Conservation (phyloP, 1,140 invertebrate genomes). For the Bombus sibiricus region DNA sequence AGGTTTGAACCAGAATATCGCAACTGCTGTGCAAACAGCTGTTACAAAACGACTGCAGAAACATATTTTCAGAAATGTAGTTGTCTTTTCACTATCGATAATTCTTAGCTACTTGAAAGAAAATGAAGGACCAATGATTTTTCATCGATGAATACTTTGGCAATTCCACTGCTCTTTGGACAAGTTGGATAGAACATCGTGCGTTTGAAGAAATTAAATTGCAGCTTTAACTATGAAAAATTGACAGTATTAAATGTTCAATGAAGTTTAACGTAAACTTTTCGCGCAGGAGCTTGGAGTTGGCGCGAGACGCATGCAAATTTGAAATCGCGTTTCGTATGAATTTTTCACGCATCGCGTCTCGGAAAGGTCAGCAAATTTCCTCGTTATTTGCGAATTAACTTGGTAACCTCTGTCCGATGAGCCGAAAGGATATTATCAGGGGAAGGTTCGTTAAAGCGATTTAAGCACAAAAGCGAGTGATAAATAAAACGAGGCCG, state of each 20-base stretch:
- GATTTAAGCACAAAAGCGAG: background rate
- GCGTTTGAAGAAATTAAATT: background rate
- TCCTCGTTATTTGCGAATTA: background rate
- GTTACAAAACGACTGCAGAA: too few relatives aligned
- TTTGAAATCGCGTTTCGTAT: background rate
- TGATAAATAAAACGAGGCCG: background rate
- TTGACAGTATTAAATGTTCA: background rate
- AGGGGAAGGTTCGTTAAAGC: background rate
- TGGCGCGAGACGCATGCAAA: background rate
- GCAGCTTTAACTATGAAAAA: background rate
- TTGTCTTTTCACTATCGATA: too few relatives aligned
- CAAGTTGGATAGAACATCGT: too few relatives aligned
- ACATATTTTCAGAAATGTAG: too few relatives aligned
- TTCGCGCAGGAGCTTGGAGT: background rate
- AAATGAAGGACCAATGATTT: too few relatives aligned
- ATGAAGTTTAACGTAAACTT: background rate
- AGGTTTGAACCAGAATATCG: too few relatives aligned
- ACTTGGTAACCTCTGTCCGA: background rate
- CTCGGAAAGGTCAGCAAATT: background rate
- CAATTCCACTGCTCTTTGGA: rapidly evolving
- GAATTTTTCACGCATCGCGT: background rate
- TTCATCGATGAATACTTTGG: too few relatives aligned
- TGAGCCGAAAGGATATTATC: constrained; percentile 9
- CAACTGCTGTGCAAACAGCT: too few relatives aligned
- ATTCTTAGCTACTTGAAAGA: too few relatives aligned